phyloP scores from a whole-genome alignment of 2,113 vertebrate species.

The Neotragus pygmaeus region DNA sequence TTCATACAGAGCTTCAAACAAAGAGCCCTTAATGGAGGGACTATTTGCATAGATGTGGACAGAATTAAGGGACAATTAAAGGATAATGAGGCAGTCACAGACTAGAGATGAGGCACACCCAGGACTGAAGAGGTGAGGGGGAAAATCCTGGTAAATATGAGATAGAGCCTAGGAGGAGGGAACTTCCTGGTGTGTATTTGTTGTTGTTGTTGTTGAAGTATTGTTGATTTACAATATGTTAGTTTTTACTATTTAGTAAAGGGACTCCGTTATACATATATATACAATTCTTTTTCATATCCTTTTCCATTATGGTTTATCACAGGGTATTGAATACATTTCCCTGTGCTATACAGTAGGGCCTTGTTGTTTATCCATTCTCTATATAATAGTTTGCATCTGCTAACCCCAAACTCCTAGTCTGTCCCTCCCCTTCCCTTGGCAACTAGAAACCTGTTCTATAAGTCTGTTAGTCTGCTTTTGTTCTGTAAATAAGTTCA shows the following conservation, averaged over 20 bases:
- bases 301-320: background rate
- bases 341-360: background rate
- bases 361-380: background rate
- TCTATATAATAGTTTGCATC: background rate
- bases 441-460: background rate
- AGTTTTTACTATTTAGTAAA: background rate
- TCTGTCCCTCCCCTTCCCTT: background rate
- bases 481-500: background rate
- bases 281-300: background rate
- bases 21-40: background rate
- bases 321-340: background rate
- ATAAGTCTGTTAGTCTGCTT: background rate
- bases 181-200: background rate
- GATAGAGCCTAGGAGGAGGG: background rate
- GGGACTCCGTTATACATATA: background rate
- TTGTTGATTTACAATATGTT: background rate
- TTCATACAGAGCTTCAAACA: background rate
- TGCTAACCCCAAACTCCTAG: background rate
- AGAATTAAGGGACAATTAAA: background rate
- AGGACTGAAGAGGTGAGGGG: background rate
- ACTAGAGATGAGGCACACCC: background rate
- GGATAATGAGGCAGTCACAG: background rate
- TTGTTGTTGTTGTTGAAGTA: background rate
- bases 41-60: background rate
- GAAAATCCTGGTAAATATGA: background rate